phyloP scores from a whole-genome alignment of 2,888 invertebrate species.

The Acholoe squamosa region DNA sequence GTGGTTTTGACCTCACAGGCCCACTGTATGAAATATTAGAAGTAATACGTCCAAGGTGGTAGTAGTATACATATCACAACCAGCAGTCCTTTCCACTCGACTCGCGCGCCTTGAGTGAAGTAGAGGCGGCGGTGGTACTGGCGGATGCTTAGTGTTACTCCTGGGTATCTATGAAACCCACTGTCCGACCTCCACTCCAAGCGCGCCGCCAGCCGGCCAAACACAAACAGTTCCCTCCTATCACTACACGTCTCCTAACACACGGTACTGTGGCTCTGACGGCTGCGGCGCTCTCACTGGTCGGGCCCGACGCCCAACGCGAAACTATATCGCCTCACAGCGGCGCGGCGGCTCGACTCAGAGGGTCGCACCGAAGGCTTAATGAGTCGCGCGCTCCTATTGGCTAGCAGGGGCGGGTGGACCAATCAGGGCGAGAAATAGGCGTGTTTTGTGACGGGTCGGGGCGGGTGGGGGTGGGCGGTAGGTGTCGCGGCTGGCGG shows the following conservation, averaged over 20 bases:
- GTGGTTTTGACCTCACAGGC: no score
- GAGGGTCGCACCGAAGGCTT: slow-evolving; percentile 17
- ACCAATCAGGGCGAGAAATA: slow-evolving; percentile 62
- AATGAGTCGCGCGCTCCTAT: slow-evolving; percentile 59
- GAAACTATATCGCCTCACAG: slow-evolving; percentile 52
- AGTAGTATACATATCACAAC: background rate
- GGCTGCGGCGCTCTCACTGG: background rate
- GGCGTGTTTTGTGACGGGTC: slow-evolving; percentile 62
- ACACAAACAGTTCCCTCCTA: slow-evolving; percentile 9
- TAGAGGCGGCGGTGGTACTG: slow-evolving; percentile 5
- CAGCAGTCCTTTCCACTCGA: background rate
- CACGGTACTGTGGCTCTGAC: background rate
- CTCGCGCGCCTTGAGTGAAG: background rate
- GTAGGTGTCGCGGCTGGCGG: background rate
- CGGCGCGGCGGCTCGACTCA: background rate
- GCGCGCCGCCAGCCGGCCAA: background rate
- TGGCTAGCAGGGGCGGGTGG: slow-evolving; percentile 16
- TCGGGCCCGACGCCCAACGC: slow-evolving; percentile 26
- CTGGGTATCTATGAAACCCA: no score
- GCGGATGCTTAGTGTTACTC: background rate
- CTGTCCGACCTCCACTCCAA: no score
- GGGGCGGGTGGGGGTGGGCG: slow-evolving; percentile 26
- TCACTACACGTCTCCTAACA: background rate
- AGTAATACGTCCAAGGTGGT: no score
- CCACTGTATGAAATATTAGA: no score